Percentiles rank a stretch among this genome's conserved stretches.
Conservation (phyloP, 2,113 vertebrate genomes). For the Trachemys scripta region DNA sequence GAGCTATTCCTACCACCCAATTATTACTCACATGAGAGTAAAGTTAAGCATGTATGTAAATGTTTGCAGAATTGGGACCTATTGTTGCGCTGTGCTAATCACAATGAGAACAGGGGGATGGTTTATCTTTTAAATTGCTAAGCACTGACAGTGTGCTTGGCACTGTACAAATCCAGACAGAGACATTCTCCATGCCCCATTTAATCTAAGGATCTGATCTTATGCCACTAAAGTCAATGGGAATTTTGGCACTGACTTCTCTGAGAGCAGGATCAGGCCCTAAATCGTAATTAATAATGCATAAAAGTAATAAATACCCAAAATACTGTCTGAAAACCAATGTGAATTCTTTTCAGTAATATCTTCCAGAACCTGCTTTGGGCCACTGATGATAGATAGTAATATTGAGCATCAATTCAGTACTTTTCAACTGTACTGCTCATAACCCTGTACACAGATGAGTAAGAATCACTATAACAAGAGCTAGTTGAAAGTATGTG, state of each 20-base stretch:
- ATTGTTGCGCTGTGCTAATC: neutral
- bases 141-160: neutral
- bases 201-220: neutral
- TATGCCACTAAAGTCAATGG: neutral
- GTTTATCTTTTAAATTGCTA: neutral
- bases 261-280: neutral
- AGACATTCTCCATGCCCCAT: neutral
- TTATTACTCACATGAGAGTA: neutral
- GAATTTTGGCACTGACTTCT: neutral
- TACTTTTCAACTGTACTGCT: neutral
- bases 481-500: neutral
- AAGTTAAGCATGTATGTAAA: neutral
- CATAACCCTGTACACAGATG: neutral
- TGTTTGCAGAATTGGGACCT: neutral
- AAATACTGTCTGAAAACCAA: neutral
- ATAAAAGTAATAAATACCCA: neutral
- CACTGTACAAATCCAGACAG: neutral
- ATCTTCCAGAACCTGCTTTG: neutral
- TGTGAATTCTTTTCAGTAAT: rapidly evolving
- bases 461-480: neutral
- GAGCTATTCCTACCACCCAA: no score
- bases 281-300: neutral
- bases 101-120: neutral
- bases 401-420: neutral
- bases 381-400: neutral